phyloP scores from a whole-genome alignment of 1,140 invertebrate species.

The Wasmannia auropunctata region DNA sequence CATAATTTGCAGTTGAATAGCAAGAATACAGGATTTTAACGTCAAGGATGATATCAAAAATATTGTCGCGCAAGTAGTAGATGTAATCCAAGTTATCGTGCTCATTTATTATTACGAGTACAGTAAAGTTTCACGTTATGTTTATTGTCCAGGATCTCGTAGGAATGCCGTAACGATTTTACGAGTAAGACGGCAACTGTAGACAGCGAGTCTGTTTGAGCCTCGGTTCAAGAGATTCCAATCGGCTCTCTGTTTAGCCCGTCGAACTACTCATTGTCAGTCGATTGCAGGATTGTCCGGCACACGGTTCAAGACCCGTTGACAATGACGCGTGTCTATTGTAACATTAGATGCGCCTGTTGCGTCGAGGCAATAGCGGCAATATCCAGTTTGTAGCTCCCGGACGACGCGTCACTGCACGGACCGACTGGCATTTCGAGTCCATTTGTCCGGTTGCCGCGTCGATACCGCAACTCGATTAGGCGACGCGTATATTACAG shows the following conservation, averaged over 20 bases:
- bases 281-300: conserved; percentile 48
- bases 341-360: conserved; percentile 50
- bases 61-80: not conserved
- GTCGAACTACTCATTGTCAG: not conserved
- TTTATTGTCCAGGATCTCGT: not conserved
- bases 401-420: not conserved
- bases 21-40: not conserved
- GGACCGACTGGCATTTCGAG: conserved; percentile 26
- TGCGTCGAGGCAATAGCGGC: conserved; percentile 51
- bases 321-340: conserved; percentile 67
- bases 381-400: not conserved
- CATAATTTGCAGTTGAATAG: not conserved
- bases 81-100: not conserved
- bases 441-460: conserved; percentile 20
- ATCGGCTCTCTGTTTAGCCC: not conserved
- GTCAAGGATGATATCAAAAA: not conserved
- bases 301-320: conserved; percentile 51
- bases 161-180: not conserved
- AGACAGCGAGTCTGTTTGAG: not conserved
- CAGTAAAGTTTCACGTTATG: no score
- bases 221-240: not conserved
- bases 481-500: conserved; percentile 7
- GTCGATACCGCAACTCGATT: conserved; percentile 26
- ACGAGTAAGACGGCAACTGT: not conserved
- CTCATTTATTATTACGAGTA: not conserved